phyloP scores from a whole-genome alignment of 2,888 invertebrate species.

The Heliconius charithonia region DNA sequence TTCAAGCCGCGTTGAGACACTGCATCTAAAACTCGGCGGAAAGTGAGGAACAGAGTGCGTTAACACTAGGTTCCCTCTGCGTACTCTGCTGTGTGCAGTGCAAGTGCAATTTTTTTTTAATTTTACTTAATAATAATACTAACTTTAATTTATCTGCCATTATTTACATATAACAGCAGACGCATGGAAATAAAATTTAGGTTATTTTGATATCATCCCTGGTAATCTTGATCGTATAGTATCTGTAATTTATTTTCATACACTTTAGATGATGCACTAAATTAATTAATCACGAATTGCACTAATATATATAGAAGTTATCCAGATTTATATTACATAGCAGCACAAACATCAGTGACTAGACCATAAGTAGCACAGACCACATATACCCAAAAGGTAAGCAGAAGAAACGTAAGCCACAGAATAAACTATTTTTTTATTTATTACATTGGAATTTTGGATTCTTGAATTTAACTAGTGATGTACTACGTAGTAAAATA shows the following conservation, averaged over 20 bases:
- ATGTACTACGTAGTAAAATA: background rate
- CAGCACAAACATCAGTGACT: constrained; percentile 2
- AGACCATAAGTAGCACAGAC: background rate
- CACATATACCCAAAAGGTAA: background rate
- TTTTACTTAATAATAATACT: constrained; percentile 30
- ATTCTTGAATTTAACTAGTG: background rate
- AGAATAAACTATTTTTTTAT: background rate
- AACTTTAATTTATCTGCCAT: constrained; percentile 78
- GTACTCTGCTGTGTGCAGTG: too few relatives aligned
- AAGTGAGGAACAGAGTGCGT: too few relatives aligned
- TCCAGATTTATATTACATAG: background rate
- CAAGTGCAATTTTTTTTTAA: too few relatives aligned
- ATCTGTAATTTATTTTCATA: background rate
- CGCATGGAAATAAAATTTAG: constrained; percentile 34
- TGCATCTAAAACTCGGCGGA: too few relatives aligned
- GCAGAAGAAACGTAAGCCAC: background rate
- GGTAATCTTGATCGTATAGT: background rate
- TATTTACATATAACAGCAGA: constrained; percentile 35
- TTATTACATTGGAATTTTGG: background rate
- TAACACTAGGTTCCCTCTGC: too few relatives aligned
- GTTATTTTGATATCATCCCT: constrained; percentile 27
- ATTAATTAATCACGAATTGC: background rate
- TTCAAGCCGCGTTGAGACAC: too few relatives aligned
- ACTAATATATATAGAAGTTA: background rate
- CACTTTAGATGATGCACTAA: background rate